A percentile compares a stretch with the other conserved stretches of the same genome.
phyloP scores from a whole-genome alignment of 2,113 vertebrate genomes.

The Ploceus nigricollis region DNA sequence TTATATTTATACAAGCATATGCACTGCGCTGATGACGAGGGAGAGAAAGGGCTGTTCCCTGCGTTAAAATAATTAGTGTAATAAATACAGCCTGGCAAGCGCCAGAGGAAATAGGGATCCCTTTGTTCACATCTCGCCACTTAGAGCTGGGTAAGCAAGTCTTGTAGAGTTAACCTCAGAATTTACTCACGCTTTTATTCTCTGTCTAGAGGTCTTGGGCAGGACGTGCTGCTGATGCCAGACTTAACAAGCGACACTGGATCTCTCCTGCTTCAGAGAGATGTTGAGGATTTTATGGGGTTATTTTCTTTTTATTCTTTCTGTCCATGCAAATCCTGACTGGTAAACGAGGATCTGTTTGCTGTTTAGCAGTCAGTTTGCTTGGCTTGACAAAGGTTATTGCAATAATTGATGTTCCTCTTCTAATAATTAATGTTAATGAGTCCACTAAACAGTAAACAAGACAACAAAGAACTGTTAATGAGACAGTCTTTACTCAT shows the following conservation, averaged over 20 bases:
- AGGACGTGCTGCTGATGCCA: neutral
- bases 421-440: conserved; percentile 58
- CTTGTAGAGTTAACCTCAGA: neutral
- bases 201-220: neutral
- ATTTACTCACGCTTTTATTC: neutral
- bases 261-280: neutral
- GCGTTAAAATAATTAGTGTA: conserved; percentile 26
- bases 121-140: conserved; percentile 5
- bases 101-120: neutral
- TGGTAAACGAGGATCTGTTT: neutral
- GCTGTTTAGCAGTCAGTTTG: conserved; percentile 36
- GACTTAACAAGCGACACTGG: neutral
- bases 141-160: neutral
- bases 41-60: conserved; percentile 5
- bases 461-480: conserved; percentile 59
- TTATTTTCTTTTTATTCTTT: neutral
- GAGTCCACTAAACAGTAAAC: conserved; percentile 45
- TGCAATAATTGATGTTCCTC: conserved; percentile 38
- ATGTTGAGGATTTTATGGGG: neutral
- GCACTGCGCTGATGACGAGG: neutral
- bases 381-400: conserved; percentile 41
- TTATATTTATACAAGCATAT: neutral
- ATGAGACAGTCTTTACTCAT: conserved; percentile 60
- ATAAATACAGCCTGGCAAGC: conserved; percentile 24
- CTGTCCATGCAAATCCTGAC: neutral